A percentile compares a stretch with the other conserved stretches of the same genome.
Conservation (phyloP, 2,113 vertebrate species). For the Mus spicilegus region DNA sequence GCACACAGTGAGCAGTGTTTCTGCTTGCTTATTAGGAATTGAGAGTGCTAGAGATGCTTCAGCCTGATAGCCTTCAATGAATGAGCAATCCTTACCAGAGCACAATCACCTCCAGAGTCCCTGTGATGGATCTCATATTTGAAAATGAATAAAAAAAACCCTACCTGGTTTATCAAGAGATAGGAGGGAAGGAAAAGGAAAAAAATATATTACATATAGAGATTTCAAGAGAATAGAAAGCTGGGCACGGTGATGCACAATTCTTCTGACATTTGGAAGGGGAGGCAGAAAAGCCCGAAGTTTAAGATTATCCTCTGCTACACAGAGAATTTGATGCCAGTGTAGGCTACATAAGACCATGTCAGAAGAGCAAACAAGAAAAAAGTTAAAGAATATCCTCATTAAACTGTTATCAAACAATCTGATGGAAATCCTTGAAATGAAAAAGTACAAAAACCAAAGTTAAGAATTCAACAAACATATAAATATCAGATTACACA, state of each 20-base stretch:
- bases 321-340: background rate
- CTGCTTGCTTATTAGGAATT: background rate
- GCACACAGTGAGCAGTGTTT: background rate
- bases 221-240: slow-evolving; percentile 27
- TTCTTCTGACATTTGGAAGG: background rate
- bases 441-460: background rate
- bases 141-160: background rate
- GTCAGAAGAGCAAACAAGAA: too few relatives aligned
- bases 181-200: background rate
- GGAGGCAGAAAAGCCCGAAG: background rate
- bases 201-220: background rate
- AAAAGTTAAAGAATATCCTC: background rate
- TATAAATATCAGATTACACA: background rate
- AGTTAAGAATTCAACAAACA: background rate
- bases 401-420: background rate
- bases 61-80: background rate
- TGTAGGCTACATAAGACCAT: background rate
- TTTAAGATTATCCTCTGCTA: background rate
- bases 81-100: background rate
- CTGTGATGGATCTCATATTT: background rate
- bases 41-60: background rate
- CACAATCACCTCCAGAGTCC: background rate
- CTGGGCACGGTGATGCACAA: background rate
- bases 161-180: background rate
- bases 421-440: background rate